These are phyloP conservation scores for Pseudolaguvia tuberculata DNA, from an alignment of 2,113 vertebrate species.

Conservation along the genomic window DNA sequence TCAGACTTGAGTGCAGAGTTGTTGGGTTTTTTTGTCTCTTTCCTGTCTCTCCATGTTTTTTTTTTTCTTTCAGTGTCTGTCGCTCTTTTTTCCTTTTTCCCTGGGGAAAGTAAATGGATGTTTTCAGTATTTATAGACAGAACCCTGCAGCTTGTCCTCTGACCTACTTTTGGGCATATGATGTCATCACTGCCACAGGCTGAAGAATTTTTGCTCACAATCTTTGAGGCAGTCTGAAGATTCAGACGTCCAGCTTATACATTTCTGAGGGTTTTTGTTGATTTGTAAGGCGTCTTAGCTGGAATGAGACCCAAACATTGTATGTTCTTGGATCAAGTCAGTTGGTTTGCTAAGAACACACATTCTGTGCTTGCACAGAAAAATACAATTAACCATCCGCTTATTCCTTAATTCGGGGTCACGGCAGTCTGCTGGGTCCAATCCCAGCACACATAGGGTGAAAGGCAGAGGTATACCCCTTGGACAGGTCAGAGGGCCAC, in stretches of 20 bases:
- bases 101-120: conserved; percentile 39
- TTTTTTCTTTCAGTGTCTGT: background rate
- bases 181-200: conserved; percentile 20
- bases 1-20: background rate
- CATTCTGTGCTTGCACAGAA: too few species aligned
- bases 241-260: background rate
- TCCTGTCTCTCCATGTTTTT: background rate
- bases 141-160: conserved; percentile 37
- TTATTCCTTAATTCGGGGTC: too few species aligned
- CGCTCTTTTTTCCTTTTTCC: background rate
- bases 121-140: conserved; percentile 46
- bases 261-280: background rate
- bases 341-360: too few species aligned
- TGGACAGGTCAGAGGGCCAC: too few species aligned
- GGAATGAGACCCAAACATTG: background rate
- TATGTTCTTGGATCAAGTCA: background rate
- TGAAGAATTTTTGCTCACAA: conserved; percentile 37
- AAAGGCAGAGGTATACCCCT: too few species aligned
- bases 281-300: background rate
- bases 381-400: too few species aligned
- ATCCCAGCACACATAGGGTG: too few species aligned
- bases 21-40: conserved; percentile 1
- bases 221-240: conserved; percentile 12
- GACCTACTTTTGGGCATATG: conserved; percentile 42
- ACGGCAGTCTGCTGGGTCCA: too few species aligned